Evolutionary conservation across 2,113 vertebrate genomes (phyloP), one percentile per base, ranked within the genome.

Genomic region (Heteronetta atricapilla): DNA sequence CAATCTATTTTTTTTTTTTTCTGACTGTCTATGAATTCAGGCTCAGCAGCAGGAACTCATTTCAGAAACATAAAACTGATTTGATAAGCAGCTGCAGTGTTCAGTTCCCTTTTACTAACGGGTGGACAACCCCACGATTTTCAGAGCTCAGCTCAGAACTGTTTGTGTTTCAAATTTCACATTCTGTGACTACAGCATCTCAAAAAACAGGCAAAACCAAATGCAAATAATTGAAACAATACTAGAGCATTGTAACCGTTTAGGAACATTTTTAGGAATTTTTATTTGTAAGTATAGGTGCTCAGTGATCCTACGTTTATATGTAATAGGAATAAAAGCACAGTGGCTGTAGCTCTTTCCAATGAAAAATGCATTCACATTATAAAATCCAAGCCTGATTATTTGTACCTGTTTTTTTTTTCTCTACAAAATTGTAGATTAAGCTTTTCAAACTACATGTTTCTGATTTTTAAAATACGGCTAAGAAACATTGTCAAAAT

Each of bases 1-100:
- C 94, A 93, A 46, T 96, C 95, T 94, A 58, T 72, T 20, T 88
- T 80, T 38, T 56, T 92, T 84, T 78, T 84, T 91, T 67, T 29
- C 86, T 16, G 83, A 55, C 95, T 85, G 96, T 95, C 94, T 96
- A 62, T 95, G 97, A 92, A 97, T 97, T 96, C 69, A 95, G 96
- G 84, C 96, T 97, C 94, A 96, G 97, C 95, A 96, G 97, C 97
- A 97, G 97, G 97, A 97, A 97, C 93, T 98, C 94, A 95, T 98
- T 97, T 97, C 93, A 97, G 97, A 96, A 97, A 94, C 96, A 96
- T 93, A 97, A 95, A 95, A 93, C 88, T 95, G 97, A 94, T 97
- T 97, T 97, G 97, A 97, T 97, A 97, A 98, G 97, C 97, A 98
- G 97, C 97, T 97, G 97, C 97, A 97, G 96, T 90, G 86, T 80